Evolutionary conservation across 2,797 vertebrate genomes (phyloP).

Genomic region (Amphiprion clarkii): DNA sequence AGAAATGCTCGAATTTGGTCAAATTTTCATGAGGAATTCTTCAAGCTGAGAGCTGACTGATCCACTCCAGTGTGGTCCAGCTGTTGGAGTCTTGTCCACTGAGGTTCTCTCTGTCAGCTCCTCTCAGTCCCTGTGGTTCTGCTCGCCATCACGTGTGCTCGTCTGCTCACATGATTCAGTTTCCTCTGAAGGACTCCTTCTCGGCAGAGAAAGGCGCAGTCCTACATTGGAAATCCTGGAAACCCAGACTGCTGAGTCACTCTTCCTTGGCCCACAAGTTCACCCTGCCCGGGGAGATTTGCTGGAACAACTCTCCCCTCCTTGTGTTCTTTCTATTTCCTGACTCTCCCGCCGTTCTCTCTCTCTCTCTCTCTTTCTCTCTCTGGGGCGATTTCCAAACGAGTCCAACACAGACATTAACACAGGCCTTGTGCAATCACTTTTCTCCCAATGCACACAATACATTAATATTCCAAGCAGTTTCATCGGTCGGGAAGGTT

Average conservation of each 20-base stretch:
- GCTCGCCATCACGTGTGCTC: constrained; percentile 58
- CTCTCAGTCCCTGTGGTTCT: constrained; percentile 33
- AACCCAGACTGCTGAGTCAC: constrained; percentile 82
- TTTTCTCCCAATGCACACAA: constrained; percentile 63
- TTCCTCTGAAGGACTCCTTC: constrained; percentile 76
- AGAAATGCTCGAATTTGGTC: constrained; percentile 60
- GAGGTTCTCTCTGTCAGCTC: constrained; percentile 38
- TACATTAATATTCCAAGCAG: constrained; percentile 63
- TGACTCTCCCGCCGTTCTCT: constrained; percentile 47
- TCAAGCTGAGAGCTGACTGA: constrained; percentile 44
- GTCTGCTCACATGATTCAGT: constrained; percentile 77
- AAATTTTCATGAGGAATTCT: constrained; percentile 45
- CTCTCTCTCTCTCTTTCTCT: constrained; percentile 14
- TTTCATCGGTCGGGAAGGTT: constrained; percentile 95
- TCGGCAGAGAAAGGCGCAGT: constrained; percentile 68
- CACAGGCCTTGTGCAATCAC: constrained; percentile 85
- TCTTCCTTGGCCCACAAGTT: constrained; percentile 80
- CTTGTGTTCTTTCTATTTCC: constrained; percentile 50
- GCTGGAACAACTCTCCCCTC: constrained; percentile 60
- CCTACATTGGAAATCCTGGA: constrained; percentile 69
- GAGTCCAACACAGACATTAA: constrained; percentile 82
- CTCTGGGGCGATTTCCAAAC: constrained; percentile 77
- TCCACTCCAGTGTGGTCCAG: constrained; percentile 49
- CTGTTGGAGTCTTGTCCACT: constrained; percentile 42
- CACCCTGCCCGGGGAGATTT: constrained; percentile 72